Conservation (phyloP, 2,113 vertebrate genomes). For the Bujurquina vittata region DNA sequence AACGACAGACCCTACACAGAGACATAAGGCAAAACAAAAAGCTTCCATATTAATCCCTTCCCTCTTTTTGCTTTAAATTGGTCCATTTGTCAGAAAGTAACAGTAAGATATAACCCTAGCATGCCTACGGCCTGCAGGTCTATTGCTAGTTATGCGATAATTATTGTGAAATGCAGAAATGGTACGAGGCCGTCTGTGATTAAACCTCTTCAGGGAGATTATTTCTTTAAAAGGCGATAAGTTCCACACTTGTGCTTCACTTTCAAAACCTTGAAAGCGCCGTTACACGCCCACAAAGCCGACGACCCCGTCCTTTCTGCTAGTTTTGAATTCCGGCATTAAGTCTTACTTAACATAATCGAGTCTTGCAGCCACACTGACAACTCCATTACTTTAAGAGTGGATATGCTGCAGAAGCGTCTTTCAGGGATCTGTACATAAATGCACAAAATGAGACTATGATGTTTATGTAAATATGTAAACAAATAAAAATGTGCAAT, state of each 20-base stretch:
- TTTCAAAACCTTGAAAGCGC: background rate
- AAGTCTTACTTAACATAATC: conserved; percentile 22
- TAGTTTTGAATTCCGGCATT: conserved; percentile 5
- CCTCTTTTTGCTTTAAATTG: background rate
- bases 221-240: conserved; percentile 11
- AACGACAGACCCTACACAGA: background rate
- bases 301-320: conserved; percentile 15
- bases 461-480: background rate
- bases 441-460: background rate
- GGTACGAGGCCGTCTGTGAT: background rate
- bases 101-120: background rate
- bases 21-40: background rate
- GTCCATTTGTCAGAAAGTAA: background rate
- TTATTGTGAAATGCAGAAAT: conserved; percentile 4
- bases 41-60: background rate
- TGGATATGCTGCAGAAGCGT: background rate
- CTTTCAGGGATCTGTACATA: background rate
- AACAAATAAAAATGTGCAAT: background rate
- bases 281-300: conserved; percentile 15
- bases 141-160: background rate
- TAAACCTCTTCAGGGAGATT: conserved; percentile 36
- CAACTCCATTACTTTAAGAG: background rate
- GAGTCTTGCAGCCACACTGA: conserved; percentile 3
- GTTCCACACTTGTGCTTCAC: conserved; percentile 1
- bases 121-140: background rate